A percentile compares a stretch with the other conserved stretches of the same genome.
Evolutionary conservation across 2,797 vertebrate species (phyloP).

Genomic region (Bucorvus abyssinicus): DNA sequence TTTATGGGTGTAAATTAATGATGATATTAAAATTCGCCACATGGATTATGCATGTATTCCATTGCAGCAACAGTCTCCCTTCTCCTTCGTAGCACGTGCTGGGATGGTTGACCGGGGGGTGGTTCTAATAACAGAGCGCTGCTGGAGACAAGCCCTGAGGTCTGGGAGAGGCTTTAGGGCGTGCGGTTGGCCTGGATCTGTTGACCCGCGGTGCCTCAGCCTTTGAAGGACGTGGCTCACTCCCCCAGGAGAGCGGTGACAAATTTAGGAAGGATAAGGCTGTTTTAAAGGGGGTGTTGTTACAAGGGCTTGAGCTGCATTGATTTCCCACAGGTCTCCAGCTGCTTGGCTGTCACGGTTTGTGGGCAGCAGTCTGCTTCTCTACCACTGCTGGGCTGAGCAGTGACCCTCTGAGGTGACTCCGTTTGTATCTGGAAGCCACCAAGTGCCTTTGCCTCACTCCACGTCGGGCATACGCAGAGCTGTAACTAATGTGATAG

Average conservation of each 20-base stretch:
- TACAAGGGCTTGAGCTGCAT: neutral
- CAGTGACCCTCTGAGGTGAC: neutral
- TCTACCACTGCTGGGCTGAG: neutral
- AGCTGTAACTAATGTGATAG: neutral
- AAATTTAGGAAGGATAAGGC: neutral
- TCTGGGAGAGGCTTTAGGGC: neutral
- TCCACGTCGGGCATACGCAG: neutral
- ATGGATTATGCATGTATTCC: slow-evolving; percentile 8
- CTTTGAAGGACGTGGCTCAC: neutral
- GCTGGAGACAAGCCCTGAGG: neutral
- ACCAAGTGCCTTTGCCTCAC: neutral
- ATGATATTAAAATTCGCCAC: slow-evolving; percentile 20
- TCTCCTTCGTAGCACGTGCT: neutral
- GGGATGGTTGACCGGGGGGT: neutral
- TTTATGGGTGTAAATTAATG: slow-evolving; percentile 46
- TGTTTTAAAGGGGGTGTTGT: neutral
- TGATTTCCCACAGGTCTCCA: neutral
- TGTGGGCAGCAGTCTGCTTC: neutral
- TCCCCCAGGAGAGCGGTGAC: neutral
- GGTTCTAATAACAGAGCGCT: neutral
- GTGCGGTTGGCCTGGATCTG: neutral
- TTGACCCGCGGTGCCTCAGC: neutral
- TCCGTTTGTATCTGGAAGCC: neutral
- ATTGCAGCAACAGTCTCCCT: neutral
- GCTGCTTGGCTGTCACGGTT: neutral